Conservation (phyloP, 92 coral and sea anemone genomes). For the Isaurus tuberculatus region DNA sequence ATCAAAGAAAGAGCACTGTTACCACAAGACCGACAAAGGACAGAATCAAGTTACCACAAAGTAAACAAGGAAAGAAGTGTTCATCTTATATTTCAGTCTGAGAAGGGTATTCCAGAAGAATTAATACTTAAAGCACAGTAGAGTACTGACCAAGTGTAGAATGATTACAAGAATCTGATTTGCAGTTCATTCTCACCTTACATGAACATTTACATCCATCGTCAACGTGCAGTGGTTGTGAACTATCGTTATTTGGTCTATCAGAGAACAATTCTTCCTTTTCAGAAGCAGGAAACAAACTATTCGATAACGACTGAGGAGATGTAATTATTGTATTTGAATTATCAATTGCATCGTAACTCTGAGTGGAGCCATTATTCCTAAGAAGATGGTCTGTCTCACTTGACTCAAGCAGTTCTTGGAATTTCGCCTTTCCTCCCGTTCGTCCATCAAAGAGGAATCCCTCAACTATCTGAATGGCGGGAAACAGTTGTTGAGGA, state of each 20-base stretch:
- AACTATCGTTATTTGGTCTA: neutral
- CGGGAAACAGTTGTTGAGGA: conserved; percentile 90
- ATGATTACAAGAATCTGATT: neutral
- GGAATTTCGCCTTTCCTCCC: conserved; percentile 24
- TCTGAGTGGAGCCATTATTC: neutral
- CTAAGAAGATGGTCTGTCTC: conserved; percentile 13
- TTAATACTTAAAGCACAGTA: no score
- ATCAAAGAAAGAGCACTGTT: no score
- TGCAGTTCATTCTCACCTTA: neutral
- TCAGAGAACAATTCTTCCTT: conserved; percentile 21
- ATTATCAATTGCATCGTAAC: neutral
- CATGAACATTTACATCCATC: neutral
- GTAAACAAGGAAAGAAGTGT: no score
- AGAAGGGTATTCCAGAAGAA: no score
- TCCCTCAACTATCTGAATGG: conserved; percentile 84
- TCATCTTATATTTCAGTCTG: no score
- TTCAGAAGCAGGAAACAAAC: conserved; percentile 15
- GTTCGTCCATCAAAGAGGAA: conserved; percentile 72
- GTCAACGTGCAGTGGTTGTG: conserved; percentile 3
- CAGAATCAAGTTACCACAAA: no score
- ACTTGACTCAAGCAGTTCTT: conserved; percentile 11
- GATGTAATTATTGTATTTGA: neutral
- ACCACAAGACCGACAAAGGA: no score
- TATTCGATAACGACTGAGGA: neutral
- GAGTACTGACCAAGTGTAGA: no score